Conservation (phyloP, 1,140 invertebrate genomes). For the Riptortus pedestris region DNA sequence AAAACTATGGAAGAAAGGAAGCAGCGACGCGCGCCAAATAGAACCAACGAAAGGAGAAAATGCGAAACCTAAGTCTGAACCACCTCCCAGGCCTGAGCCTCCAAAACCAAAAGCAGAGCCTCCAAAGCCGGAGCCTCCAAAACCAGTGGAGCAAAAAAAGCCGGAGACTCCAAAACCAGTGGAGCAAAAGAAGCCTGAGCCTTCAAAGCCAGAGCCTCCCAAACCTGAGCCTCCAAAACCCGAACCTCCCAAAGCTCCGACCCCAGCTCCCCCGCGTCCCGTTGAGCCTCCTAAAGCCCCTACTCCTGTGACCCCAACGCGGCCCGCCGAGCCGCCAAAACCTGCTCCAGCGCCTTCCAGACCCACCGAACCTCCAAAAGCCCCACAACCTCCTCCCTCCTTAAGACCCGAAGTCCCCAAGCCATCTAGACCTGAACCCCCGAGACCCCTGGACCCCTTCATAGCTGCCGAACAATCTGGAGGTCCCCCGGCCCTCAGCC, state of each 20-base stretch:
- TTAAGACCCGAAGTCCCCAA: neutral
- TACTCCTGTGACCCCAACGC: neutral
- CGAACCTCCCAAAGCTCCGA: neutral
- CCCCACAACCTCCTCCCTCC: neutral
- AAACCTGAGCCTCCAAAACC: neutral
- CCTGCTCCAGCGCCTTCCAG: neutral
- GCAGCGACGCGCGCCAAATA: neutral
- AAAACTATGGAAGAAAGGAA: neutral
- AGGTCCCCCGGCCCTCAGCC: neutral
- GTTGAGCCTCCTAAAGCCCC: neutral
- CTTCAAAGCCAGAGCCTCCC: neutral
- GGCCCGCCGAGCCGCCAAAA: too few species aligned
- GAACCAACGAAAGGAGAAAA: too few species aligned
- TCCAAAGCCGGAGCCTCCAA: neutral
- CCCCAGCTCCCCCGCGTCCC: neutral
- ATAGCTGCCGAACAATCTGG: neutral
- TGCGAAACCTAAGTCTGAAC: neutral
- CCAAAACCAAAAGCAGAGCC: slow-evolving; percentile 20
- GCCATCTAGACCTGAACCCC: neutral
- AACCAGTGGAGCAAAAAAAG: neutral
- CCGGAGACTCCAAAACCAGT: neutral
- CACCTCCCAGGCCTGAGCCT: neutral
- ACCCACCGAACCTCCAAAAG: neutral
- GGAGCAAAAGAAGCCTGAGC: neutral
- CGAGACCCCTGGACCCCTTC: neutral